Base-by-base conservation (phyloP, 1,140 invertebrate genomes). In the Tetramorium parvispinum region DNA sequence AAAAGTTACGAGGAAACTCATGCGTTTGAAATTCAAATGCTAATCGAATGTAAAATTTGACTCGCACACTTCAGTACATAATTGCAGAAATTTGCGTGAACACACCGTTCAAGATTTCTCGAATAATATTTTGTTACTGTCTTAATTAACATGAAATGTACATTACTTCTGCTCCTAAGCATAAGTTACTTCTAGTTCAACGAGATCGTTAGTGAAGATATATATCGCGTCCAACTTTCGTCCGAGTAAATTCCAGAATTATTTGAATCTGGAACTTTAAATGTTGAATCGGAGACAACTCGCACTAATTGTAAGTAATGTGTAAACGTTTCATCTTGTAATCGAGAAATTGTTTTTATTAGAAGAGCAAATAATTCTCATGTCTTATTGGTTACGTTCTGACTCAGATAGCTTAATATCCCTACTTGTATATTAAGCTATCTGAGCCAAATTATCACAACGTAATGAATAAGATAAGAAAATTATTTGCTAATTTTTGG, bases 321-420 rank as follows among this genome's bases (percentile, higher is more conserved):
- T n/a, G 55, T 32, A 77, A 77, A 46, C 8, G 4, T 63, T 63
- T 61, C 8, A 77, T 65, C 18, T 77, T 18, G 4, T 18, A 40
- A 59, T 59, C 21, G 16, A 59, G 32, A 32, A 77, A 77, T 16
- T 77, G 16, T 61, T 46, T 76, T 77, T 63, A 77, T n/a, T 21
- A 10, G 4, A 53, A 24, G 10, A 32, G 32, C 32, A 32, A 32
- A 32, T 32, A 32, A 32, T 32, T 32, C 32, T 32, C 32, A 32
- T 32, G 32, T 32, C 32, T 32, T 32, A 32, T 0, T 32, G 32
- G 4, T 32, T 32, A 32, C 3, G 32, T 32, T 32, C 32, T 32
- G 32, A 32, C 32, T 3, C 32, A 32, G 32, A 32, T 43, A 43
- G 40, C 40, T 43, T 43, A 43, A 43, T 32, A 32, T 32, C 3